phyloP scores from a whole-genome alignment of 2,888 invertebrate species.

The Brachypalpus laphriformis region DNA sequence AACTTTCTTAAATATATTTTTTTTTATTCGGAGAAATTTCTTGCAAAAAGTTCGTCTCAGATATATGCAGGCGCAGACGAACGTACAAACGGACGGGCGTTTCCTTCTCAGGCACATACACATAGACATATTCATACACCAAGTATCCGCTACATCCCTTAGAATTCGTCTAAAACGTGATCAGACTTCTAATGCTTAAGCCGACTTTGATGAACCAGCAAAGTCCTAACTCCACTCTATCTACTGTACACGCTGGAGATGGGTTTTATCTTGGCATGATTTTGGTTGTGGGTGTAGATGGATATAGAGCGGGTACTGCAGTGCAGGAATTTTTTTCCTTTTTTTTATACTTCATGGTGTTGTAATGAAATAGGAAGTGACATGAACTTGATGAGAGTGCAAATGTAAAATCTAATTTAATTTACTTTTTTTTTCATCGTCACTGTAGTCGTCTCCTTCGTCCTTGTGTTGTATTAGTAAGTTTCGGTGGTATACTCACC shows the following conservation, averaged over 20 bases:
- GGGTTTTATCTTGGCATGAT: not conserved
- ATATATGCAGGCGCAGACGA: constrained; percentile 31
- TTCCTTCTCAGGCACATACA: constrained; percentile 27
- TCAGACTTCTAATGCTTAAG: constrained; percentile 65
- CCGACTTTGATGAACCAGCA: constrained; percentile 73
- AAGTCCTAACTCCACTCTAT: constrained; percentile 43
- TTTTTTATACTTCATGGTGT: constrained; percentile 60
- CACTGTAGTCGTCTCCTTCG: too few species aligned
- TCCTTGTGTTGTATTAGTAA: constrained; percentile 38
- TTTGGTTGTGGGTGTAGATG: not conserved
- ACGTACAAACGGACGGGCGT: constrained; percentile 57
- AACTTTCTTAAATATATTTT: constrained; percentile 37
- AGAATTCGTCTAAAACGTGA: constrained; percentile 72
- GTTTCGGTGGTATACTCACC: constrained; percentile 21
- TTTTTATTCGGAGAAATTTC: constrained; percentile 22
- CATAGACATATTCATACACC: constrained; percentile 29
- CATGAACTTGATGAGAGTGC: constrained; percentile 74
- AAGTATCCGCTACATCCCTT: constrained; percentile 64
- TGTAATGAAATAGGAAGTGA: constrained; percentile 73
- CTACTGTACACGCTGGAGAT: not conserved
- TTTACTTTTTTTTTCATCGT: constrained; percentile 50
- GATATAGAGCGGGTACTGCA: constrained; percentile 13
- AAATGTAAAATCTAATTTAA: constrained; percentile 74
- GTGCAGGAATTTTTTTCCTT: constrained; percentile 16
- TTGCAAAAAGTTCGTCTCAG: constrained; percentile 41